Conservation (phyloP, 2,797 vertebrate species). For the Heliangelus exortis region DNA sequence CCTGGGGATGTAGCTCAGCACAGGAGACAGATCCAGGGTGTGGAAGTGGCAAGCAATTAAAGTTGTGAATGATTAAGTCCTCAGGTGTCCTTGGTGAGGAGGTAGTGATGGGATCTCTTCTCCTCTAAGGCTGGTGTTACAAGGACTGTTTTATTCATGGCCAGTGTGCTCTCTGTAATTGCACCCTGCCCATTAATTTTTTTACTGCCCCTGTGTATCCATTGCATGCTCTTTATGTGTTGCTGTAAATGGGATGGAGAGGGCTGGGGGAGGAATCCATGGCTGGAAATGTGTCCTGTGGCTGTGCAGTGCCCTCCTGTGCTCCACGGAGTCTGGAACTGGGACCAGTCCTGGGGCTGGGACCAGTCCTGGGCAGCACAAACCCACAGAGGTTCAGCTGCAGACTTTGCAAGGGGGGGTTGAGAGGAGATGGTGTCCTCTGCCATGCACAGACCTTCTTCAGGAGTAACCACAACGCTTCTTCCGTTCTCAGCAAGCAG, state of each 20-base stretch:
- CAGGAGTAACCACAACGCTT: neutral
- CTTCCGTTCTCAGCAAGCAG: neutral
- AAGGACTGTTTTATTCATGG: neutral
- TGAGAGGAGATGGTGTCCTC: rapidly evolving
- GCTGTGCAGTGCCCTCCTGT: neutral
- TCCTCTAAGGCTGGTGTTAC: neutral
- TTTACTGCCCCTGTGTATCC: neutral
- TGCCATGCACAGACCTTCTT: neutral
- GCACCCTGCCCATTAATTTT: neutral
- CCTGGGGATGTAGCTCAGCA: neutral
- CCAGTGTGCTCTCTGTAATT: neutral
- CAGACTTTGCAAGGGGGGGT: neutral
- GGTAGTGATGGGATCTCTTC: neutral
- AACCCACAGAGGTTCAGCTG: neutral
- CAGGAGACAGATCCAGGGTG: neutral
- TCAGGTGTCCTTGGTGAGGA: neutral
- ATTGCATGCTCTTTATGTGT: neutral
- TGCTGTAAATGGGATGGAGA: neutral
- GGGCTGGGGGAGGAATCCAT: neutral
- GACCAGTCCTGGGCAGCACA: neutral
- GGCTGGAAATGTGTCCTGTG: rapidly evolving
- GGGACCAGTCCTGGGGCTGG: neutral
- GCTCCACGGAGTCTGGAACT: neutral
- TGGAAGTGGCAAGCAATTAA: slow-evolving; percentile 38
- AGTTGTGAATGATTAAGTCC: neutral